Conservation (phyloP, 2,113 vertebrate species). For the Rhynchomys soricoides region DNA sequence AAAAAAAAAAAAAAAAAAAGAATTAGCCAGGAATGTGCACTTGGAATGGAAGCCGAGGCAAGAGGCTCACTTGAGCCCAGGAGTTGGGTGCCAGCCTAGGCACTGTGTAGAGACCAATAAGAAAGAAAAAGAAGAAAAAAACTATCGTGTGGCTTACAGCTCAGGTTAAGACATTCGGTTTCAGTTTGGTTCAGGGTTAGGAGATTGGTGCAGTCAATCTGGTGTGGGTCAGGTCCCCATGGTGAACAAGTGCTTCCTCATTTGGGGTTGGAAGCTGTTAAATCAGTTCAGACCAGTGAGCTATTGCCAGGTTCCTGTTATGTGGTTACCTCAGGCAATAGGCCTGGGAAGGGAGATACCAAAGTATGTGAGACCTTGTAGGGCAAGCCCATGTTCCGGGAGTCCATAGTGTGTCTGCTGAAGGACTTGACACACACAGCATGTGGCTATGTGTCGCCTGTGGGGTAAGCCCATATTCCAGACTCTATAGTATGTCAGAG, state of each 20-base stretch:
- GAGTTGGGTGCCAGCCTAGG: not conserved
- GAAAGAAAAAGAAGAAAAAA: not conserved
- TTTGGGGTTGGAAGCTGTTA: not conserved
- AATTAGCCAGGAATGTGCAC: not conserved
- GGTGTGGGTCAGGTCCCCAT: not conserved
- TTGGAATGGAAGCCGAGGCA: not conserved
- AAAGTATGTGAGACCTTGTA: not conserved
- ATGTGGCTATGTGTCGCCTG: not conserved
- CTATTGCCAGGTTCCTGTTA: conserved; percentile 45
- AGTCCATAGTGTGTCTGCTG: too few species aligned
- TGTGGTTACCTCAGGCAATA: not conserved
- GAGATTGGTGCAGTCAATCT: not conserved
- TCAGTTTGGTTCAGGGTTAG: not conserved
- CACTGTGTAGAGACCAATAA: not conserved
- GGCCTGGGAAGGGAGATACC: not conserved
- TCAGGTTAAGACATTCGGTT: not conserved
- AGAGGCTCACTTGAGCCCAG: not conserved
- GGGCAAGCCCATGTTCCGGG: not conserved
- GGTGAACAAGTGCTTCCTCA: not conserved
- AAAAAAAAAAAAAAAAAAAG: too few species aligned
- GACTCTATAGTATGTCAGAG: not conserved
- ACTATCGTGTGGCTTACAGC: not conserved
- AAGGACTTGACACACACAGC: not conserved
- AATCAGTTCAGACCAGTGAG: conserved; percentile 5
- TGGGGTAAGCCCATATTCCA: not conserved